phyloP scores from a whole-genome alignment of 1,140 invertebrate genomes.

The Penaeus vannamei region DNA sequence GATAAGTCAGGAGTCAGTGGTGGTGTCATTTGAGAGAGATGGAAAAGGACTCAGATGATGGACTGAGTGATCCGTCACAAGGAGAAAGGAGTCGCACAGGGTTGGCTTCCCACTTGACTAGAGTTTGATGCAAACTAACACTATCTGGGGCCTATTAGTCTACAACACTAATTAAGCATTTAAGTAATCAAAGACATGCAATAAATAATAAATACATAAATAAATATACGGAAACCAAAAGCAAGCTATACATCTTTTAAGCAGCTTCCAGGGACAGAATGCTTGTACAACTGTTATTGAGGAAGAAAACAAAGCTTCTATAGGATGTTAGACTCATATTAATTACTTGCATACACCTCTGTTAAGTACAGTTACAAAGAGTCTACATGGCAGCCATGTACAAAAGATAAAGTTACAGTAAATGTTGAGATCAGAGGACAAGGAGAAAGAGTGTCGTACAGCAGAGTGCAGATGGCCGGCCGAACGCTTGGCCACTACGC shows the following conservation, averaged over 20 bases:
- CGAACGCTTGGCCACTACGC: constrained; percentile 58
- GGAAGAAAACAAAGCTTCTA: constrained; percentile 34
- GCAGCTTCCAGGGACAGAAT: constrained; percentile 31
- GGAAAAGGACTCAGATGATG: not conserved
- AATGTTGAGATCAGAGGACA: constrained; percentile 44
- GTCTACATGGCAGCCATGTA: constrained; percentile 60
- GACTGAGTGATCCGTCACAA: constrained; percentile 49
- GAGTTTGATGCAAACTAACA: constrained; percentile 28
- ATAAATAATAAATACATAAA: constrained; percentile 24
- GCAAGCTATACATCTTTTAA: constrained; percentile 45
- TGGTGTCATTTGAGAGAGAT: not conserved
- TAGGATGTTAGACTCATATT: not conserved
- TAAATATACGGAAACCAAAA: constrained; percentile 37
- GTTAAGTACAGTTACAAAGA: constrained; percentile 13
- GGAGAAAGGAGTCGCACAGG: not conserved
- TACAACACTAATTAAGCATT: too few species aligned
- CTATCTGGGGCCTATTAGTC: constrained; percentile 7
- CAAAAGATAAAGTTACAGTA: constrained; percentile 45
- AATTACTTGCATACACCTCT: too few species aligned
- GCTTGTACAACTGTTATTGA: not conserved
- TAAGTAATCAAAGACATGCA: constrained; percentile 7
- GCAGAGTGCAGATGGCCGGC: constrained; percentile 49
- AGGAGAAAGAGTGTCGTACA: constrained; percentile 51
- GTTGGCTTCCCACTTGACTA: constrained; percentile 47
- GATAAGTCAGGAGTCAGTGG: constrained; percentile 49